These are phyloP conservation scores for Zoanthus sociatus DNA, from an alignment of 92 coral and sea anemone genomes.

Conservation along the genomic window DNA sequence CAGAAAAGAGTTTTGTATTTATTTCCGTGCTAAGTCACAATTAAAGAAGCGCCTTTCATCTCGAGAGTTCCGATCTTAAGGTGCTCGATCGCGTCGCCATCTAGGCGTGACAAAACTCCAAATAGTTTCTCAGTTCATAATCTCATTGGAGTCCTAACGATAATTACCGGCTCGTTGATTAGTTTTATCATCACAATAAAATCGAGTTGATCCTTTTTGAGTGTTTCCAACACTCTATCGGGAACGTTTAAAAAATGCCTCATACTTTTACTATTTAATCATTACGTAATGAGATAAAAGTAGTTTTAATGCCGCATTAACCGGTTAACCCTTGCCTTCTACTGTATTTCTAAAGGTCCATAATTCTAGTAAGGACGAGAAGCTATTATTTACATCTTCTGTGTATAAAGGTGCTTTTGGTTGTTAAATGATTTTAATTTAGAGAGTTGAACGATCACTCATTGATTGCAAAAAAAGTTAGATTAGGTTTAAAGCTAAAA, in stretches of 20 bases:
- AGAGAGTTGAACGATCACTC: not conserved
- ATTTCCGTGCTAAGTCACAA: not conserved
- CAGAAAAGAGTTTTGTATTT: not conserved
- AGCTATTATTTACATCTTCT: not conserved
- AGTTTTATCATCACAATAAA: constrained; percentile 29
- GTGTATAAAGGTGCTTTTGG: not conserved
- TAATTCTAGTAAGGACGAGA: not conserved
- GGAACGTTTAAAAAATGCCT: not conserved
- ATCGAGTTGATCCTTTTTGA: not conserved
- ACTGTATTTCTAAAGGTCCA: not conserved
- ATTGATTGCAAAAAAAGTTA: not conserved
- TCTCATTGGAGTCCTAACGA: constrained; percentile 43
- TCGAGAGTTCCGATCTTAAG: not conserved
- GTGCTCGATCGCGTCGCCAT: constrained; percentile 12
- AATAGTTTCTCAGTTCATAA: constrained; percentile 59
- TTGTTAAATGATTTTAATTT: not conserved
- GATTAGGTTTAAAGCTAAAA: too few species aligned
- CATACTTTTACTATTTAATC: not conserved
- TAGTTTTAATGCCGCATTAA: not conserved
- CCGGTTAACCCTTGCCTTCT: not conserved
- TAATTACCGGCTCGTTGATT: constrained; percentile 51
- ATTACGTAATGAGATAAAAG: not conserved
- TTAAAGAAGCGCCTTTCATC: not conserved
- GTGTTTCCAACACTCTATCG: not conserved
- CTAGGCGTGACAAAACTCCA: constrained; percentile 34